Evolutionary conservation across 2,113 vertebrate species (phyloP).

Genomic region (Lucifuga dentata): DNA sequence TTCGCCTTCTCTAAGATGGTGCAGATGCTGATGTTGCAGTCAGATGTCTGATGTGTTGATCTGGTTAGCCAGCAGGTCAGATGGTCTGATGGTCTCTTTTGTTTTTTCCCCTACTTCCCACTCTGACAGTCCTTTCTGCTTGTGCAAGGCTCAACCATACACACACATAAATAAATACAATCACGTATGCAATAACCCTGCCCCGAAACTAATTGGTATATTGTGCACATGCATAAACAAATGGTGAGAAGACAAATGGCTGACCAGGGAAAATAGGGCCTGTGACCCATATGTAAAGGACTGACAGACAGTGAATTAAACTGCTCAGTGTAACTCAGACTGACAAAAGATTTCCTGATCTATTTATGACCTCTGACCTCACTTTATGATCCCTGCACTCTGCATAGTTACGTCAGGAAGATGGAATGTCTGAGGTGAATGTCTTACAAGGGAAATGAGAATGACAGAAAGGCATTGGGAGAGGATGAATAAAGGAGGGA

Average conservation of each 20-base stretch:
- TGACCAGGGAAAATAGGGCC: slow-evolving; percentile 3
- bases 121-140: slow-evolving; percentile 13
- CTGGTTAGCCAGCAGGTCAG: slow-evolving; percentile 34
- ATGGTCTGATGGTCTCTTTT: slow-evolving; percentile 32
- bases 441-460: slow-evolving; percentile 9
- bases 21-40: slow-evolving; percentile 18
- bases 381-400: slow-evolving; percentile 24
- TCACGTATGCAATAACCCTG: slow-evolving; percentile 1
- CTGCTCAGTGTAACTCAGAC: neutral
- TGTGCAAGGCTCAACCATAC: slow-evolving; percentile 13
- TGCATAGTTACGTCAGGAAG: slow-evolving; percentile 12
- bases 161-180: neutral
- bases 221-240: slow-evolving; percentile 13
- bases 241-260: slow-evolving; percentile 29
- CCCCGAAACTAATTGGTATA: neutral
- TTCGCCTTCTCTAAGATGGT: slow-evolving; percentile 14
- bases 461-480: neutral
- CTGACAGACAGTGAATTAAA: slow-evolving; percentile 23
- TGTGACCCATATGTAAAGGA: slow-evolving; percentile 24
- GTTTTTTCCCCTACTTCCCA: slow-evolving; percentile 9
- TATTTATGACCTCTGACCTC: slow-evolving; percentile 48
- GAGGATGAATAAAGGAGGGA: slow-evolving; percentile 7
- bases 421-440: slow-evolving; percentile 33
- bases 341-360: slow-evolving; percentile 46
- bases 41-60: slow-evolving; percentile 33